Evolutionary conservation across 2,797 vertebrate genomes (phyloP).

Genomic region (Dicrostonyx torquatus): DNA sequence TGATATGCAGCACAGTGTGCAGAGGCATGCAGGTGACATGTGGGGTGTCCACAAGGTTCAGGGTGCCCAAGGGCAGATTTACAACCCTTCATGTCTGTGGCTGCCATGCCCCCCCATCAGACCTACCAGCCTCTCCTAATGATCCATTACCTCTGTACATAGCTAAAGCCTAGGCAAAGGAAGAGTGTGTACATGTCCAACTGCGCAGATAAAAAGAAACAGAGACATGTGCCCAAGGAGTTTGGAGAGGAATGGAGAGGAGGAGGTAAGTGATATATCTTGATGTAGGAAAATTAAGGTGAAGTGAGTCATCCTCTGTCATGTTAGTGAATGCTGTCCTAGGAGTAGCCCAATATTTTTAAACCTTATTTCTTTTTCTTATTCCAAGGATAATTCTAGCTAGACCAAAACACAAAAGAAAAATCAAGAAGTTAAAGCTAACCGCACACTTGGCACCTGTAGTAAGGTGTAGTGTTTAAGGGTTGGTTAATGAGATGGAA

Average conservation of each 20-base stretch:
- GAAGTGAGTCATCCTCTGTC: slow-evolving; percentile 86
- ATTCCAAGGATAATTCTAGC: slow-evolving; percentile 87
- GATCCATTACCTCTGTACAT: slow-evolving; percentile 57
- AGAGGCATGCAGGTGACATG: slow-evolving; percentile 75
- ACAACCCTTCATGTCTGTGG: slow-evolving; percentile 35
- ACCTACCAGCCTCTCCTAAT: slow-evolving; percentile 55
- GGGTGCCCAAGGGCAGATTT: slow-evolving; percentile 73
- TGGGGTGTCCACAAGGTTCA: slow-evolving; percentile 74
- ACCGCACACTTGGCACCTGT: slow-evolving; percentile 79
- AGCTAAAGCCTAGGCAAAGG: slow-evolving; percentile 69
- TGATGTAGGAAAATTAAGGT: slow-evolving; percentile 80
- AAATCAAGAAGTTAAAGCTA: slow-evolving; percentile 80
- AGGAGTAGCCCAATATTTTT: slow-evolving; percentile 88
- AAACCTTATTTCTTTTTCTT: slow-evolving; percentile 85
- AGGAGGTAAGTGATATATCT: slow-evolving; percentile 65
- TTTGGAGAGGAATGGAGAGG: slow-evolving; percentile 61
- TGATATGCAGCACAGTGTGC: slow-evolving; percentile 78
- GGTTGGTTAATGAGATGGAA: not conserved
- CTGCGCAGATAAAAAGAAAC: slow-evolving; percentile 22
- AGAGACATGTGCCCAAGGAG: slow-evolving; percentile 57
- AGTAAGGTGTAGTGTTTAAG: not conserved
- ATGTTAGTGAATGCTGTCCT: slow-evolving; percentile 91
- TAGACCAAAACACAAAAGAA: slow-evolving; percentile 90
- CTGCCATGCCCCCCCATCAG: slow-evolving; percentile 38
- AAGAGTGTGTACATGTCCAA: not conserved